Evolutionary conservation across 2,797 vertebrate species (phyloP), one percentile per base, ranked within the genome.

Genomic region (Eidolon dupreanum): DNA sequence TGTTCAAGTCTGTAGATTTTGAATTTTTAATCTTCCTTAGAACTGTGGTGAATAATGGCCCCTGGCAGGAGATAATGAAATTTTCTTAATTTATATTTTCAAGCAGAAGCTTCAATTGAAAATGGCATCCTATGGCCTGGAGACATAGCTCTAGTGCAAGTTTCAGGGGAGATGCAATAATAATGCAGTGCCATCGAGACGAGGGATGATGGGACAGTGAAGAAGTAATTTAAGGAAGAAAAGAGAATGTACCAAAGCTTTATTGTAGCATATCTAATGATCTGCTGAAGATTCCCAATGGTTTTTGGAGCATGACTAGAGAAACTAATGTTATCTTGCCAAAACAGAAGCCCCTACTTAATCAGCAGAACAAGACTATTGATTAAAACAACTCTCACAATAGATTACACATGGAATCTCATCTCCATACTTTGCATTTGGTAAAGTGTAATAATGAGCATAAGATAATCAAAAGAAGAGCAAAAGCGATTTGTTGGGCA

Each of bases 311-410:
- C 99, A 99, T 98, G 98, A 99, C 98, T 98, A 99, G 98, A 98
- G 98, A 99, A 99, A 99, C 98, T 99, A 99, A 99, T 99, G 99
- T 99, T 99, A 99, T 99, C 99, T 99, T 98, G 98, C 98, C 98
- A 98, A 99, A 99, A 98, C 99, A 99, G 98, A 98, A 99, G 97
- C 97, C 98, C 63, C 95, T 98, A 98, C 99, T 99, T 99, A 99
- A 99, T 99, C 99, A 99, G 99, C 99, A 99, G 99, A 99, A 99
- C 98, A 98, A 98, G 97, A 97, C 98, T 99, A 99, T 99, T 99
- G 99, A 99, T 99, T 99, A 98, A 98, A 99, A 98, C 98, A 99
- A 98, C 98, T 98, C 98, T 94, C 98, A 97, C 98, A 98, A 99
- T 99, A 99, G 98, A 99, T 99, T 99, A 98, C 98, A 98, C 98